These are phyloP conservation scores for Aythya fuligula DNA, from an alignment of 2,797 vertebrate species.

Conservation along the genomic window DNA sequence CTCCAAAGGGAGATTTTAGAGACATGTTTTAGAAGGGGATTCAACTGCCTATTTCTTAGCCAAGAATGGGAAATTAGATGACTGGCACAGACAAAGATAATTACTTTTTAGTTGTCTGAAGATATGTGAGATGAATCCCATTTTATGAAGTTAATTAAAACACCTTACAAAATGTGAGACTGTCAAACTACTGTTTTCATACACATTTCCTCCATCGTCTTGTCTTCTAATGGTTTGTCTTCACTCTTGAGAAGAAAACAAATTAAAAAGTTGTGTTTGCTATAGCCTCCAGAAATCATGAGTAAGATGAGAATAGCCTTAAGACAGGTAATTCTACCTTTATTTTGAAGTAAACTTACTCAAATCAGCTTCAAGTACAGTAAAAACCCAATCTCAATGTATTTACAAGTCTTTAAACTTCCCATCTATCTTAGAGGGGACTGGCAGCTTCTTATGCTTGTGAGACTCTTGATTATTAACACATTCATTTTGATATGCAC, in stretches of 20 bases:
- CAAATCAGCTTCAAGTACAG: not conserved
- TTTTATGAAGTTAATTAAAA: slow-evolving; percentile 47
- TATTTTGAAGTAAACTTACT: not conserved
- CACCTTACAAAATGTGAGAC: not conserved
- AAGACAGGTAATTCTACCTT: not conserved
- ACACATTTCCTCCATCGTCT: not conserved
- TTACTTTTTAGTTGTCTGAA: slow-evolving; percentile 28
- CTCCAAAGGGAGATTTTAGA: not conserved
- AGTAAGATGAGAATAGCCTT: not conserved
- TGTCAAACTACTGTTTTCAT: slow-evolving; percentile 7
- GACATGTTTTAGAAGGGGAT: not conserved
- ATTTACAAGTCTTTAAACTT: not conserved
- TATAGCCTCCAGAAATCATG: not conserved
- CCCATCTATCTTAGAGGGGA: not conserved
- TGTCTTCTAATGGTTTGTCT: not conserved
- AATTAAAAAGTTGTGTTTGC: not conserved
- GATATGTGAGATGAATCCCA: not conserved
- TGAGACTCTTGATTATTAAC: not conserved
- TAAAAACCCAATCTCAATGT: slow-evolving; percentile 9
- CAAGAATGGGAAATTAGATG: not conserved
- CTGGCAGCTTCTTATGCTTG: not conserved
- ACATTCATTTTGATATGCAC: not conserved
- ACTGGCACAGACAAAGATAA: not conserved
- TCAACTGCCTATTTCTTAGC: not conserved
- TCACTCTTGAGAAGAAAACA: not conserved